Percentiles rank a stretch among this genome's conserved stretches.
Conservation (phyloP, 2,113 vertebrate species). For the Trematomus loennbergii region DNA sequence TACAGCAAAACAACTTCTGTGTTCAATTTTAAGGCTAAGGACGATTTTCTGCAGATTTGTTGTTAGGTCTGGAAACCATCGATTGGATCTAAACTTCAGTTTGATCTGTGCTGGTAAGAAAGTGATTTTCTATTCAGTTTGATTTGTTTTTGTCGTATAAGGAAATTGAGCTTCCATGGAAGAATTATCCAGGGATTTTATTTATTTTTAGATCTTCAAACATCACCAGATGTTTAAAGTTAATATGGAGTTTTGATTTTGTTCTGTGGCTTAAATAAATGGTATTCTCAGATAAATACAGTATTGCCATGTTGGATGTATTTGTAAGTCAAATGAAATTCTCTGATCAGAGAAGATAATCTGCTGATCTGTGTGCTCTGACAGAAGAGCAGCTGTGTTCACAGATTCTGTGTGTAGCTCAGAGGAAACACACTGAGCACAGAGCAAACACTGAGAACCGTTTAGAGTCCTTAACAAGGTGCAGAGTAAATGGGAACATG, state of each 20-base stretch:
- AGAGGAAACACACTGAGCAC: not conserved
- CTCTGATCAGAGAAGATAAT: not conserved
- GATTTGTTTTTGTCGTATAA: constrained; percentile 17
- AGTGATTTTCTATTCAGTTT: constrained; percentile 3
- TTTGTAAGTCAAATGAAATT: not conserved
- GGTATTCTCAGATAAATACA: not conserved
- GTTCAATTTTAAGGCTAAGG: not conserved
- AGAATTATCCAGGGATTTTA: not conserved
- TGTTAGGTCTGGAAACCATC: not conserved
- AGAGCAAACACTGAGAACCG: not conserved
- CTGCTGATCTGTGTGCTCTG: not conserved
- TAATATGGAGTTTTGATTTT: not conserved
- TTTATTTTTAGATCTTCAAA: not conserved
- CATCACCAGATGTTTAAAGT: not conserved
- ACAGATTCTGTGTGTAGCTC: not conserved
- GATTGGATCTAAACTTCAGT: constrained; percentile 39
- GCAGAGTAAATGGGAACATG: constrained; percentile 26
- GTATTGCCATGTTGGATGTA: not conserved
- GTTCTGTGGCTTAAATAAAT: not conserved
- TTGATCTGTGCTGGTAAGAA: constrained; percentile 63
- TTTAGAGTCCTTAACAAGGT: constrained; percentile 4
- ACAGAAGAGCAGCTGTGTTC: not conserved
- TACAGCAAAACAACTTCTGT: constrained; percentile 5
- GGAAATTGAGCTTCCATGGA: not conserved
- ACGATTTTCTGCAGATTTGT: not conserved